phyloP scores from a whole-genome alignment of 2,113 vertebrate species.

The Chamaetylas fuelleborni region DNA sequence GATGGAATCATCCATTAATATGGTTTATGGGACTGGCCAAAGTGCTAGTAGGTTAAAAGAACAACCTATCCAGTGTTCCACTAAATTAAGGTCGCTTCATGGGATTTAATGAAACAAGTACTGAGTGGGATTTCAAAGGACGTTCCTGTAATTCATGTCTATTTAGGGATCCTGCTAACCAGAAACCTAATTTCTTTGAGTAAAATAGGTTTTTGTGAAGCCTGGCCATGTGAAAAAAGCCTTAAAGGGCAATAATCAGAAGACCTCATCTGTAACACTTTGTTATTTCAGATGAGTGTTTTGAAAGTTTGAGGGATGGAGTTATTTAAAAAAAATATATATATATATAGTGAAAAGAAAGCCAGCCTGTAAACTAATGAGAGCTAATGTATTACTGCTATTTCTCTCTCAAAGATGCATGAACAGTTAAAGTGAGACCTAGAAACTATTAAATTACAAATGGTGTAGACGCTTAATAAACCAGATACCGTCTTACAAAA shows the following conservation, averaged over 20 bases:
- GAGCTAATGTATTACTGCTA: conserved; percentile 4
- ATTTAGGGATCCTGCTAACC: conserved; percentile 82
- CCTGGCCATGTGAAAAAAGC: conserved; percentile 71
- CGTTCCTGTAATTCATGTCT: conserved; percentile 83
- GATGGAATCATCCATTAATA: conserved; percentile 86
- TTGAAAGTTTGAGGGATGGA: conserved; percentile 53
- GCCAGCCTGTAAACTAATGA: conserved; percentile 30
- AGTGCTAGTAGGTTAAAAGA: conserved; percentile 85
- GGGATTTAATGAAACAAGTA: conserved; percentile 82
- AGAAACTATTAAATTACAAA: neutral
- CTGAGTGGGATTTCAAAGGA: conserved; percentile 78
- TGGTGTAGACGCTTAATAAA: neutral
- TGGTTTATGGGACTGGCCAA: conserved; percentile 82
- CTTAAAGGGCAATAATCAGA: conserved; percentile 79
- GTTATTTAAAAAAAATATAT: neutral
- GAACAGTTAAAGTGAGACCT: neutral
- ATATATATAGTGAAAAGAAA: neutral
- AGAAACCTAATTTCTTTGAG: conserved; percentile 83
- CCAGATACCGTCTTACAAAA: neutral
- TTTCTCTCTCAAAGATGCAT: conserved; percentile 14
- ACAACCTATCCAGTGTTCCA: conserved; percentile 78
- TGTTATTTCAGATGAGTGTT: conserved; percentile 74
- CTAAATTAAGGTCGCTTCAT: conserved; percentile 84
- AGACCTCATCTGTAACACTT: conserved; percentile 73
- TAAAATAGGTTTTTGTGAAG: conserved; percentile 81